Evolutionary conservation across 2,797 vertebrate species (phyloP).

Genomic region (Carduelis carduelis): DNA sequence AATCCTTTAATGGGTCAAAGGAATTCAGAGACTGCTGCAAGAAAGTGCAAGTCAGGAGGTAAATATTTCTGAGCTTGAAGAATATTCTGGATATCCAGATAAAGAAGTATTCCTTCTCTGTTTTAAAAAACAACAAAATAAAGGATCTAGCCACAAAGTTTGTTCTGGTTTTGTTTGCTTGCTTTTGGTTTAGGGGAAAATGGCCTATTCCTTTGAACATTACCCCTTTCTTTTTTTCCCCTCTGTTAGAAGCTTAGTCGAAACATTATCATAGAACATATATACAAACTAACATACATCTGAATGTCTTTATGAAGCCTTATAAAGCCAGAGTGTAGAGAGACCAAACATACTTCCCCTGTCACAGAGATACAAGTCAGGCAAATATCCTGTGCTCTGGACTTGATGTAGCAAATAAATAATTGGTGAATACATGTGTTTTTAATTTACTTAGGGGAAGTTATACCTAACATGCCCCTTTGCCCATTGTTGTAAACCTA

Average conservation of each 20-base stretch:
- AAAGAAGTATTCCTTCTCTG: neutral
- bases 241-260: neutral
- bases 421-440: neutral
- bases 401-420: neutral
- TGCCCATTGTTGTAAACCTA: neutral
- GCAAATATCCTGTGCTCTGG: neutral
- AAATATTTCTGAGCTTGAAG: conserved; percentile 2
- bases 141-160: neutral
- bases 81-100: neutral
- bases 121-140: neutral
- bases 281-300: neutral
- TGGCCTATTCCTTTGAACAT: neutral
- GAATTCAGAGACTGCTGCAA: conserved; percentile 3
- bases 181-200: neutral
- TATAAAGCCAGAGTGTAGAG: neutral
- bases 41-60: neutral
- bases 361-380: neutral
- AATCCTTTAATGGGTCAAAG: conserved; percentile 36
- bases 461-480: neutral
- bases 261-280: neutral
- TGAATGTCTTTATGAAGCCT: neutral
- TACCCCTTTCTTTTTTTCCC: neutral
- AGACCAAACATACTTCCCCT: neutral
- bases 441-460: neutral
- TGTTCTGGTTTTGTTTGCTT: neutral